Conservation (phyloP, 2,113 vertebrate genomes). For the Cheilinus undulatus region DNA sequence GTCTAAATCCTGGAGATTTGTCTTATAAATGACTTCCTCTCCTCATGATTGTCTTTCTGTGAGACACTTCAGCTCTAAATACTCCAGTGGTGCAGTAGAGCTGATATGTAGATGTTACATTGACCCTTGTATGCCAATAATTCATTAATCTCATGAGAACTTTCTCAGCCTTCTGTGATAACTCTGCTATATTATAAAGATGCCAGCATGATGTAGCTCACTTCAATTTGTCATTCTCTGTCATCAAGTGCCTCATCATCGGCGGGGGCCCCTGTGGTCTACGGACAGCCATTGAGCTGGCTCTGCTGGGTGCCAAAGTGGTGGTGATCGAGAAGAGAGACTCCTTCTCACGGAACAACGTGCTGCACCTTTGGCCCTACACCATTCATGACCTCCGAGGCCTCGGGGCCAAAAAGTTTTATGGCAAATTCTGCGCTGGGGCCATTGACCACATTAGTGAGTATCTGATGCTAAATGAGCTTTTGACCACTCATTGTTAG, state of each 20-base stretch:
- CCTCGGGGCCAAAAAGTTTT: constrained; percentile 97
- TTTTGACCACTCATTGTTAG: neutral
- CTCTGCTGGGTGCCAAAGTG: constrained; percentile 94
- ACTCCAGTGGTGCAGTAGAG: constrained; percentile 25
- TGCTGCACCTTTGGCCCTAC: constrained; percentile 97
- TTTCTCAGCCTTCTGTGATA: constrained; percentile 19
- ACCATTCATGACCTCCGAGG: constrained; percentile 96
- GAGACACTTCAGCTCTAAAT: constrained; percentile 35
- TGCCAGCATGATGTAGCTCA: neutral
- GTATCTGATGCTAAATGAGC: constrained; percentile 68
- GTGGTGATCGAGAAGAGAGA: constrained; percentile 96
- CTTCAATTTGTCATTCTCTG: constrained; percentile 31
- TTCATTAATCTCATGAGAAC: constrained; percentile 13
- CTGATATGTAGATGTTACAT: constrained; percentile 13
- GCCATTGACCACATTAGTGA: constrained; percentile 99
- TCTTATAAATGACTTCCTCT: constrained; percentile 10
- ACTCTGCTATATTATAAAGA: neutral
- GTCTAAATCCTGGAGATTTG: neutral
- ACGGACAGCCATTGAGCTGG: constrained; percentile 95
- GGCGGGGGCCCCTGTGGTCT: constrained; percentile 96
- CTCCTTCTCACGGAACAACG: constrained; percentile 96
- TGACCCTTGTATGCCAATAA: constrained; percentile 24
- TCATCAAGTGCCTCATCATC: constrained; percentile 92
- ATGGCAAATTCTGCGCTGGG: constrained; percentile 97
- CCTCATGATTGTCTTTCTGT: constrained; percentile 34